Conservation (phyloP, 1,140 invertebrate species). For the Akabosia matsudoensis region DNA sequence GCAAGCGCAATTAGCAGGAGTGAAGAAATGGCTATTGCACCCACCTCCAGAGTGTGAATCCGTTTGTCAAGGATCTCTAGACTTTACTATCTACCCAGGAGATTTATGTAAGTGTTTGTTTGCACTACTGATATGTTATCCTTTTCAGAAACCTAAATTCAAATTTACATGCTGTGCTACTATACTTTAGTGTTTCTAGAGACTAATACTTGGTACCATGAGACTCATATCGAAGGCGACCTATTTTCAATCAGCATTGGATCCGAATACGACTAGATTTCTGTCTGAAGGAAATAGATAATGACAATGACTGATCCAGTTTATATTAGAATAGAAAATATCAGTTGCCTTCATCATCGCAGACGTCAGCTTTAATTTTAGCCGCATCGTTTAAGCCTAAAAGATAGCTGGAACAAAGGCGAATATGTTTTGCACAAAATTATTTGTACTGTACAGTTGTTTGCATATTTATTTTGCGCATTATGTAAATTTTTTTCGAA, state of each 20-base stretch:
- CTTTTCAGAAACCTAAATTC: too few species aligned
- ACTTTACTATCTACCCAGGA: conserved; percentile 40
- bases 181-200: conserved; percentile 46
- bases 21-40: conserved; percentile 37
- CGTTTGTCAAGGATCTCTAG: conserved; percentile 31
- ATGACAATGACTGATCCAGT: background rate
- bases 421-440: too few species aligned
- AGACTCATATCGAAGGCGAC: conserved; percentile 39
- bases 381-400: too few species aligned
- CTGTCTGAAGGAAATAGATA: background rate
- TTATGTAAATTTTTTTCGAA: too few species aligned
- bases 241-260: conserved; percentile 44
- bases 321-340: too few species aligned
- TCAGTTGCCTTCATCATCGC: too few species aligned
- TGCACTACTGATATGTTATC: too few species aligned
- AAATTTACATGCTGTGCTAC: too few species aligned
- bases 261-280: conserved; percentile 43
- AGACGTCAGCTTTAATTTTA: too few species aligned
- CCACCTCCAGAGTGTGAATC: conserved; percentile 45
- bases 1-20: conserved; percentile 42
- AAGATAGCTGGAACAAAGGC: too few species aligned
- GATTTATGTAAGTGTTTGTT: conserved; percentile 44
- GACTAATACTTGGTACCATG: conserved; percentile 45
- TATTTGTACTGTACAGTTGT: too few species aligned
- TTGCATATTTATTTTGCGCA: too few species aligned